A percentile compares a stretch with the other conserved stretches of the same genome.
phyloP scores from a whole-genome alignment of 1,140 invertebrate species.

The Alviniconcha marisindica region DNA sequence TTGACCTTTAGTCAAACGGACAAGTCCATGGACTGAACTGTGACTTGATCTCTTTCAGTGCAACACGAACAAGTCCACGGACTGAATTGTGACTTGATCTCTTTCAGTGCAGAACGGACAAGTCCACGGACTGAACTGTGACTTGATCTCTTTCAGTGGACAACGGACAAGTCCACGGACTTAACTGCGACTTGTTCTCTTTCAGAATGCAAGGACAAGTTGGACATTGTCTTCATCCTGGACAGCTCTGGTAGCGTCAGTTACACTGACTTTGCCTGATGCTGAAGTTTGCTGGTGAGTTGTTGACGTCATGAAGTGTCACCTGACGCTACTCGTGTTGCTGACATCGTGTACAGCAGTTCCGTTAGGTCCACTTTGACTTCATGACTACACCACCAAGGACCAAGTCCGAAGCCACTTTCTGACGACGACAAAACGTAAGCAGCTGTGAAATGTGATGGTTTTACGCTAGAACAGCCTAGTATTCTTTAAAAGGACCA shows the following conservation, averaged over 20 bases:
- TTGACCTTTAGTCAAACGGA: no score
- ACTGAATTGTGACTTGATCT: no score
- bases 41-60: no score
- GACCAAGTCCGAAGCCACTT: not conserved
- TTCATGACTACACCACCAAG: not conserved
- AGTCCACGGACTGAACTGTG: no score
- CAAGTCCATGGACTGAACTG: no score
- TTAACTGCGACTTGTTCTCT: not conserved
- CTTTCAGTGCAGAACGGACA: no score
- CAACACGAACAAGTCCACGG: no score
- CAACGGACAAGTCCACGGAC: no score
- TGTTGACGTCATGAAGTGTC: slow-evolving; percentile 43
- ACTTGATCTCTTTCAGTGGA: no score
- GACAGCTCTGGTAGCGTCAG: slow-evolving; percentile 58
- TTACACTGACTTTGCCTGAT: slow-evolving; percentile 39
- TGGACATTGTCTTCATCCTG: slow-evolving; percentile 59
- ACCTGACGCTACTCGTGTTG: slow-evolving; percentile 15
- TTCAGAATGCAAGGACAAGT: slow-evolving; percentile 27
- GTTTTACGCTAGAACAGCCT: no score
- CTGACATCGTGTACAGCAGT: slow-evolving; percentile 14
- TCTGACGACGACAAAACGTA: not conserved
- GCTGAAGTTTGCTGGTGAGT: slow-evolving; percentile 45
- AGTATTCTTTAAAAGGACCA: no score
- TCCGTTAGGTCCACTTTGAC: not conserved
- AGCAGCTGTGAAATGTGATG: no score